Conservation (phyloP, 2,888 invertebrate species). For the Emmelina monodactyla region DNA sequence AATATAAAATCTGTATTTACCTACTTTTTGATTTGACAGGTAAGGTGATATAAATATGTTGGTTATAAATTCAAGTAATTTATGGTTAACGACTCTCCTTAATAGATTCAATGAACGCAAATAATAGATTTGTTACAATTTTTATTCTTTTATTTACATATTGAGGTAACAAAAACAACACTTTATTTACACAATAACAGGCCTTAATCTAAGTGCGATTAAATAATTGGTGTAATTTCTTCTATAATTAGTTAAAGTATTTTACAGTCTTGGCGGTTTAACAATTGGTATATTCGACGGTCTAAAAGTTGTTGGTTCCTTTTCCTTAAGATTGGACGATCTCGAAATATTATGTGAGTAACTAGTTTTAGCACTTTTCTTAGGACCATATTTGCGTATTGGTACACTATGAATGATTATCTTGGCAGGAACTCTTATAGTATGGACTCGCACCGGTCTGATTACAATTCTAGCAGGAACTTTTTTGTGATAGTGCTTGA, state of each 20-base stretch:
- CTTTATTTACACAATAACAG: conserved; percentile 1
- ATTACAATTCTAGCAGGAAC: conserved; percentile 44
- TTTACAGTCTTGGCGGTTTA: conserved; percentile 36
- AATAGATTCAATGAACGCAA: too few relatives aligned
- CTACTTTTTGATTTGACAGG: too few relatives aligned
- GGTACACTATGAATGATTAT: conserved; percentile 25
- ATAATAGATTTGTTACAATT: too few relatives aligned
- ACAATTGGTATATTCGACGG: conserved; percentile 31
- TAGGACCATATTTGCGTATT: conserved; percentile 8
- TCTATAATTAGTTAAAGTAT: conserved; percentile 7
- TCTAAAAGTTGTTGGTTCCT: conserved; percentile 40
- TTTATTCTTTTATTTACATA: neutral
- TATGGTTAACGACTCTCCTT: too few relatives aligned
- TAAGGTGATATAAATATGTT: too few relatives aligned
- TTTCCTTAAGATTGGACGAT: conserved; percentile 27
- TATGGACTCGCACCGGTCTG: conserved; percentile 23
- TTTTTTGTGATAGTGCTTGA: conserved; percentile 39
- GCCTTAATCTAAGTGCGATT: conserved; percentile 19
- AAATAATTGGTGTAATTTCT: conserved; percentile 34
- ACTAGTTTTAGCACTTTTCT: conserved; percentile 18
- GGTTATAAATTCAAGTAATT: too few relatives aligned
- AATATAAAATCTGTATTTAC: too few relatives aligned
- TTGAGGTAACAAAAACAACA: neutral
- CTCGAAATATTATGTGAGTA: conserved; percentile 23
- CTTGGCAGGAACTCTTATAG: conserved; percentile 23